Evolutionary conservation across 2,113 vertebrate species (phyloP).

Genomic region (Oreochromis spilurus): DNA sequence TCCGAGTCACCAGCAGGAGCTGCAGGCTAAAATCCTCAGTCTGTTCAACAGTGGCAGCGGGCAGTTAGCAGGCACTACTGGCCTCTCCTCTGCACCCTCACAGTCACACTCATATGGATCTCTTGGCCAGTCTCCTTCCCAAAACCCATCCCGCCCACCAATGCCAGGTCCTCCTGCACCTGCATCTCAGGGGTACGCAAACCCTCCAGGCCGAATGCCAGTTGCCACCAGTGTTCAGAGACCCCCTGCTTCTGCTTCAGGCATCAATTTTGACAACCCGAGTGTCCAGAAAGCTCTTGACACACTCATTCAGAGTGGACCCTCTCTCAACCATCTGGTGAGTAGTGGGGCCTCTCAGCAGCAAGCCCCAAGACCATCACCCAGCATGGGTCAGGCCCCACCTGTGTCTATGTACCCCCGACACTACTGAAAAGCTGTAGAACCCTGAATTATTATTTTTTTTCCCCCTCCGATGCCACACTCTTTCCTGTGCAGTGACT

Average conservation of each 20-base stretch:
- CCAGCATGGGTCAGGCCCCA: conserved; percentile 62
- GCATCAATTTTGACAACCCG: conserved; percentile 97
- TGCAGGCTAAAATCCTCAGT: conserved; percentile 97
- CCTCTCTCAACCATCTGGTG: conserved; percentile 89
- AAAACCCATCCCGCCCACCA: conserved; percentile 63
- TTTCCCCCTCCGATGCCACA: not conserved
- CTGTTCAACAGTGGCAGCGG: conserved; percentile 86
- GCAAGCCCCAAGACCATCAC: conserved; percentile 5
- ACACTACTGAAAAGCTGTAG: conserved; percentile 78
- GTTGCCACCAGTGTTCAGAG: conserved; percentile 69
- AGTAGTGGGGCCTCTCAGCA: conserved; percentile 42
- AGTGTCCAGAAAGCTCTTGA: conserved; percentile 97
- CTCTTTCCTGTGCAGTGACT: not conserved
- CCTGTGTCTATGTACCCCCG: conserved; percentile 84
- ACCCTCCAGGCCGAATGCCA: conserved; percentile 71
- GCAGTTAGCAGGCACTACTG: not conserved
- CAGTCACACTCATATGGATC: conserved; percentile 75
- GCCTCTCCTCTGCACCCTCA: not conserved
- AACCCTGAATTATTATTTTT: not conserved
- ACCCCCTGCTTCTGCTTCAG: conserved; percentile 68
- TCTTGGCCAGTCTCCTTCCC: conserved; percentile 42
- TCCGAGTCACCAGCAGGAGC: conserved; percentile 86
- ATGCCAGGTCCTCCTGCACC: conserved; percentile 59
- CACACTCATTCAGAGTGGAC: conserved; percentile 95
- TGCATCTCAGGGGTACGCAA: conserved; percentile 54